Percentiles rank a stretch among this genome's conserved stretches.
These are phyloP conservation scores for Marisa cornuarietis DNA, from an alignment of 1,140 invertebrate genomes.

Conservation along the genomic window DNA sequence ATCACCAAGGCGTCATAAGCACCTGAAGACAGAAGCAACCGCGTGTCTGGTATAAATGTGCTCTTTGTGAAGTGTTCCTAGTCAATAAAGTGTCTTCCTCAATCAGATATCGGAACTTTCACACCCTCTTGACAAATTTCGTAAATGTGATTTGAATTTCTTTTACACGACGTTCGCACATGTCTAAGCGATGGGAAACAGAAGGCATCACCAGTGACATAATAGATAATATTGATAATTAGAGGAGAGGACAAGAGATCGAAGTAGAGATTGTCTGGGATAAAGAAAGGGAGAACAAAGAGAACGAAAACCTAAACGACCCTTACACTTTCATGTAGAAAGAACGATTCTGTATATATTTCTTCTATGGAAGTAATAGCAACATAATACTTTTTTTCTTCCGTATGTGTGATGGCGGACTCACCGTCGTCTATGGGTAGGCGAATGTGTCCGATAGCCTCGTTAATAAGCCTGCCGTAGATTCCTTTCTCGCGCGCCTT, in stretches of 20 bases:
- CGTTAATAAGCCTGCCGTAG: slow-evolving; percentile 44
- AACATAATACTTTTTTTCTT: too few species aligned
- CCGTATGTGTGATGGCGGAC: neutral
- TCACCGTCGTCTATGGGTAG: slow-evolving; percentile 23
- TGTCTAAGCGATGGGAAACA: neutral
- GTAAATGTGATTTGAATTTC: neutral
- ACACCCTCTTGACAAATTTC: neutral
- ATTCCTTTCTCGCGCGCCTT: slow-evolving; percentile 44
- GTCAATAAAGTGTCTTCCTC: neutral
- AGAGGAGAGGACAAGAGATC: neutral
- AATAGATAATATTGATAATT: neutral
- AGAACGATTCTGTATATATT: too few species aligned
- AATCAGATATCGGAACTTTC: too few species aligned
- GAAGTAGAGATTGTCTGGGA: neutral
- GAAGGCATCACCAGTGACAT: neutral
- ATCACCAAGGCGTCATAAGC: slow-evolving; percentile 59
- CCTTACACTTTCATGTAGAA: too few species aligned
- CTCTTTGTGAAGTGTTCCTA: too few species aligned
- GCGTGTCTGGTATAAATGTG: too few species aligned
- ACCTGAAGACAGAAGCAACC: slow-evolving; percentile 38
- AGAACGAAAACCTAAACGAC: neutral
- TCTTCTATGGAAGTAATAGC: too few species aligned
- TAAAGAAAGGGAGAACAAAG: neutral
- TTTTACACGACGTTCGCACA: neutral
- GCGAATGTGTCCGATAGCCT: slow-evolving; percentile 40